Conservation (phyloP, 2,113 vertebrate genomes). For the Emydocephalus ijimae region DNA sequence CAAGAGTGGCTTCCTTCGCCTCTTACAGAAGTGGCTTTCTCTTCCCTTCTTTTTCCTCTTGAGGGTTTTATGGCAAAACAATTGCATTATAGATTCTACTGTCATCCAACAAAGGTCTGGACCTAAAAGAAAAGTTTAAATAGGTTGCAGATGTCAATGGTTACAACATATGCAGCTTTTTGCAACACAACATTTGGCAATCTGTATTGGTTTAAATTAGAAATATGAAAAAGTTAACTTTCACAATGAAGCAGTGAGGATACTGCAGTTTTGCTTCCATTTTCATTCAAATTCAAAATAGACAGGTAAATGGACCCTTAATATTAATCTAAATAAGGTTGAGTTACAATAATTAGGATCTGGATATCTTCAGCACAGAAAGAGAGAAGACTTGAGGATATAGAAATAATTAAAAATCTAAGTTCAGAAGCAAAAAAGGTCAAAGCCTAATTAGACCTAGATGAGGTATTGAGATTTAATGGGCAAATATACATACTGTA, state of each 20-base stretch:
- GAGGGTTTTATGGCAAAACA: neutral
- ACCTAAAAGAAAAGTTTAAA: neutral
- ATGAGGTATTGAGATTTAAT: neutral
- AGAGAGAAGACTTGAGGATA: neutral
- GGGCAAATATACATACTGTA: neutral
- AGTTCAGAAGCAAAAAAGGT: neutral
- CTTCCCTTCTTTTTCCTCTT: neutral
- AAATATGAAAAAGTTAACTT: neutral
- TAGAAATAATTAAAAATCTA: neutral
- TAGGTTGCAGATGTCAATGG: neutral
- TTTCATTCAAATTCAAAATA: neutral
- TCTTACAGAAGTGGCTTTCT: neutral
- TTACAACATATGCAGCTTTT: fast-evolving
- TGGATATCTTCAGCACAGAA: neutral
- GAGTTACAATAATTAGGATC: neutral
- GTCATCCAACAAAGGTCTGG: neutral
- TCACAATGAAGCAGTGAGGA: neutral
- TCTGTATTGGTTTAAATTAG: neutral
- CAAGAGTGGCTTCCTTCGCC: neutral
- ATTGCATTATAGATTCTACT: neutral
- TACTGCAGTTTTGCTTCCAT: neutral
- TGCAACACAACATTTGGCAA: fast-evolving
- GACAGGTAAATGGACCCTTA: fast-evolving
- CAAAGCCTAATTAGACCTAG: neutral
- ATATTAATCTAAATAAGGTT: neutral